Conservation (phyloP, 2,113 vertebrate species). For the Melanocharis versteri region DNA sequence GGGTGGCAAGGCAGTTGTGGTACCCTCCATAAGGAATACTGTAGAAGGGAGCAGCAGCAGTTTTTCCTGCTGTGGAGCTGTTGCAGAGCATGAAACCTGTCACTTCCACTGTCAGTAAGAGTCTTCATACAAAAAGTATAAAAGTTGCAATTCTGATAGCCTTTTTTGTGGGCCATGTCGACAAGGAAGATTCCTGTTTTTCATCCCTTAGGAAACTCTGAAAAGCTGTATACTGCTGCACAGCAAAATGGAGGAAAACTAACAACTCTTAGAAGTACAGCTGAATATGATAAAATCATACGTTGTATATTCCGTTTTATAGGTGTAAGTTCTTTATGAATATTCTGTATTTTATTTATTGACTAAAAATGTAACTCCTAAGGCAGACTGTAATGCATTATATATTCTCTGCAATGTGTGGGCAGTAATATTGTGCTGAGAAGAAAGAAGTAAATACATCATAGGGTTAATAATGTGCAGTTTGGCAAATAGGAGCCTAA, state of each 20-base stretch:
- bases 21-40: not conserved
- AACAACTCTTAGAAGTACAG: not conserved
- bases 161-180: not conserved
- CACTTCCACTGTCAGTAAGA: not conserved
- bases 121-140: not conserved
- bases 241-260: not conserved
- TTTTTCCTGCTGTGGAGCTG: not conserved
- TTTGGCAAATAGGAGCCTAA: not conserved
- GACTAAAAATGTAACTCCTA: not conserved
- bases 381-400: not conserved
- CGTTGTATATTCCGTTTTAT: not conserved
- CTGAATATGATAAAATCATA: not conserved
- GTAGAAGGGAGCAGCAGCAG: not conserved
- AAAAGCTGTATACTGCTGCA: not conserved
- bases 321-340: not conserved
- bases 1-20: not conserved
- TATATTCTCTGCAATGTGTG: not conserved
- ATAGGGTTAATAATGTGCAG: not conserved
- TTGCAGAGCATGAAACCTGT: not conserved
- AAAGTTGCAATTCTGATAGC: not conserved
- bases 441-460: not conserved
- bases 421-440: not conserved
- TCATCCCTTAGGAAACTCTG: not conserved
- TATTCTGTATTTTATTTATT: not conserved
- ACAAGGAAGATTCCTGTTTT: not conserved